Evolutionary conservation across 35 echinoderm and acorn worm genomes (phyloP).

Genomic region (Anneissia japonica): DNA sequence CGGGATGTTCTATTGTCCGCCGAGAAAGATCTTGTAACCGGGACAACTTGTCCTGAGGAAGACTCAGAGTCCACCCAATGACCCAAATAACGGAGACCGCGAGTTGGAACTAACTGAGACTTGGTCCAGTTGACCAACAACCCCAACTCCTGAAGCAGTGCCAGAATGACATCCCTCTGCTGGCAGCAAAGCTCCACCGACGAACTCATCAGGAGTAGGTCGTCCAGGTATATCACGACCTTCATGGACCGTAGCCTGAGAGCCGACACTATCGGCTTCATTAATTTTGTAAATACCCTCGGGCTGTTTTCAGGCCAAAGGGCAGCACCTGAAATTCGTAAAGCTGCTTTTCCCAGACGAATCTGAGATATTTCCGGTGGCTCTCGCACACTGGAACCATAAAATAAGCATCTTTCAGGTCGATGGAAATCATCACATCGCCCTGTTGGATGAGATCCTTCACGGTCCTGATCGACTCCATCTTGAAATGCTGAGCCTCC

Average conservation of each 20-base stretch:
- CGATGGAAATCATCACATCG: conserved; percentile 5
- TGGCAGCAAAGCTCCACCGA: background rate
- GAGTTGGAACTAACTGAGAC: background rate
- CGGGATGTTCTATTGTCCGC: background rate
- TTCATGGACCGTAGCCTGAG: background rate
- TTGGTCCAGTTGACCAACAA: conserved; percentile 19
- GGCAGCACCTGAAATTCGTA: background rate
- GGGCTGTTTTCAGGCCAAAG: conserved; percentile 1
- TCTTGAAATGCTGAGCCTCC: conserved; percentile 30
- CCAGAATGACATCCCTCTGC: background rate
- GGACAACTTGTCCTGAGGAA: conserved; percentile 8
- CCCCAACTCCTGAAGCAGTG: background rate
- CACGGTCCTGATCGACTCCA: conserved; percentile 18
- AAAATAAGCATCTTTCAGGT: conserved; percentile 34
- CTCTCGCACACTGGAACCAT: background rate
- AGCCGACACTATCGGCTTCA: conserved; percentile 11
- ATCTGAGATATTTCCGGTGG: conserved; percentile 28
- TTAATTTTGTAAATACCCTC: conserved; percentile 19
- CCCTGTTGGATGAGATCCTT: background rate
- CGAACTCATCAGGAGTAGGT: conserved; percentile 8
- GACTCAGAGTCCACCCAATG: conserved; percentile 10
- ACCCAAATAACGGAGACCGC: background rate
- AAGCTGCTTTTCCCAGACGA: conserved; percentile 11
- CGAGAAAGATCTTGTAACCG: conserved; percentile 3
- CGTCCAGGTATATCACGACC: conserved; percentile 32